Evolutionary conservation across 2,797 vertebrate genomes (phyloP).

Genomic region (Sebastes hubbsi): DNA sequence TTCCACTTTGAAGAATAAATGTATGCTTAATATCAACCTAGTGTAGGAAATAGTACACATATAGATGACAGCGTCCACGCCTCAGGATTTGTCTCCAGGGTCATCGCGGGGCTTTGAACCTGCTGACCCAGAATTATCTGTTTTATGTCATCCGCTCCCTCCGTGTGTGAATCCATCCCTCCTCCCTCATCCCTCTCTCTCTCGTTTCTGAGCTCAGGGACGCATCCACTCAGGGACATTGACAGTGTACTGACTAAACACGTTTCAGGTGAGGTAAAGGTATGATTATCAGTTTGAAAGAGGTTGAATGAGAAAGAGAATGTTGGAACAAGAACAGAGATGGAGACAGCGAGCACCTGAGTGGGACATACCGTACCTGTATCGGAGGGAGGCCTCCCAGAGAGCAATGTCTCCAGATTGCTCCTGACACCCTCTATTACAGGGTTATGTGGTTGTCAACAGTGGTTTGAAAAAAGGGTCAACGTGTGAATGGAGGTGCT

Average conservation of each 20-base stretch:
- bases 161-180: not conserved
- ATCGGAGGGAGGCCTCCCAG: constrained; percentile 36
- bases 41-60: not conserved
- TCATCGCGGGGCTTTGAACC: not conserved
- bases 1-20: not conserved
- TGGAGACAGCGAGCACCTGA: constrained; percentile 31
- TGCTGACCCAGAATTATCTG: not conserved
- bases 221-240: constrained; percentile 24
- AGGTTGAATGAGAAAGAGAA: constrained; percentile 2
- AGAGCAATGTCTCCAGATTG: constrained; percentile 53
- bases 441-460: constrained; percentile 64
- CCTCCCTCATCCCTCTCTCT: not conserved
- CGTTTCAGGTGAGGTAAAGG: constrained; percentile 5
- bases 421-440: constrained; percentile 61
- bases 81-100: not conserved
- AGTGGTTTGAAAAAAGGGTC: constrained; percentile 63
- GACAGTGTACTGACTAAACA: not conserved
- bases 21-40: not conserved
- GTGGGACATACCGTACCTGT: constrained; percentile 22
- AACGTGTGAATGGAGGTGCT: constrained; percentile 63
- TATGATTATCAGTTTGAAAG: constrained; percentile 51
- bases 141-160: not conserved
- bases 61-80: not conserved
- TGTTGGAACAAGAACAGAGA: constrained; percentile 29
- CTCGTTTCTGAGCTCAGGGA: constrained; percentile 31